phyloP scores from a whole-genome alignment of 1,140 invertebrate species.

The Idris sp. region DNA sequence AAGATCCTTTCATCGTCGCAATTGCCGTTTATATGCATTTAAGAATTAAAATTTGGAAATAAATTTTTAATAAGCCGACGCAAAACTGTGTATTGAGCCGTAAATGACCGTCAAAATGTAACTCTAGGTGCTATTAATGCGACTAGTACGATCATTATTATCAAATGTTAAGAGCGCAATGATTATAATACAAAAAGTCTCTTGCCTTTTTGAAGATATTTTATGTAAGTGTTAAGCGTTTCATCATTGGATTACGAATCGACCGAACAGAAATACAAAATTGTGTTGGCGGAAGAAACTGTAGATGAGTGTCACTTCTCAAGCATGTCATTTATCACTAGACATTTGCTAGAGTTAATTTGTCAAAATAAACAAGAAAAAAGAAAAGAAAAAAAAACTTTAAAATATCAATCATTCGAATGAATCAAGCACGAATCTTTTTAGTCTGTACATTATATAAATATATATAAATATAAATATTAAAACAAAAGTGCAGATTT shows the following conservation, averaged over 20 bases:
- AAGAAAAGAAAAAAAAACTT: constrained; percentile 12
- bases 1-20: no score
- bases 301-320: constrained; percentile 27
- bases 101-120: no score
- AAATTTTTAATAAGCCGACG: no score
- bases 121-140: constrained; percentile 32
- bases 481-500: constrained; percentile 18
- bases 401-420: constrained; percentile 5
- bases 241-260: constrained; percentile 29
- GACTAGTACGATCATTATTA: constrained; percentile 32
- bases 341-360: constrained; percentile 37
- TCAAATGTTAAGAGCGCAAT: constrained; percentile 25
- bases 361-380: no score
- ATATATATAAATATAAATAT: constrained; percentile 11
- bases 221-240: constrained; percentile 39
- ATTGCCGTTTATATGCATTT: no score
- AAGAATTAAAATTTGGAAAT: no score
- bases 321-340: no score
- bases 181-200: constrained; percentile 19
- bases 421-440: constrained; percentile 38
- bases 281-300: constrained; percentile 19
- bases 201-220: constrained; percentile 46
- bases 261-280: constrained; percentile 2
- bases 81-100: no score
- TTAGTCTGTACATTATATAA: constrained; percentile 45